Evolutionary conservation across 2,888 invertebrate species (phyloP).

Genomic region (Eristalis arbustorum): DNA sequence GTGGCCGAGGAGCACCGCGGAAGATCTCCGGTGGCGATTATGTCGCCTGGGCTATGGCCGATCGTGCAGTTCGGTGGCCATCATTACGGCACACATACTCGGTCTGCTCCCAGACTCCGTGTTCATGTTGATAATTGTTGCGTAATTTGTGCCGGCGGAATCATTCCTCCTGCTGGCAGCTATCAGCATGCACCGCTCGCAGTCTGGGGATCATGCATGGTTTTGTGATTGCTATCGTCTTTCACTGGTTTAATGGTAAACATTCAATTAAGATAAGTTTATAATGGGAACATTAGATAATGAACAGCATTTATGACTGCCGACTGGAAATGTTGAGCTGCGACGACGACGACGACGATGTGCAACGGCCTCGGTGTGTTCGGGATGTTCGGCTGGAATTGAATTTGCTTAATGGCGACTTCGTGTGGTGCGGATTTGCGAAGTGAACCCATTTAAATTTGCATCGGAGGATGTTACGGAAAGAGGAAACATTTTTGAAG

Average conservation of each 20-base stretch:
- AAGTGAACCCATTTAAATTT: constrained; percentile 41
- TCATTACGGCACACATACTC: constrained; percentile 9
- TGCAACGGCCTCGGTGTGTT: not conserved
- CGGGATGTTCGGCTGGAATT: constrained; percentile 30
- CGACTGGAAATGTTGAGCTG: constrained; percentile 45
- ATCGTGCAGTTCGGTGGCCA: constrained; percentile 64
- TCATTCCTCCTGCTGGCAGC: constrained; percentile 33
- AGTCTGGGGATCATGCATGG: constrained; percentile 53
- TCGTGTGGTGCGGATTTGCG: constrained; percentile 8
- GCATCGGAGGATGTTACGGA: constrained; percentile 32
- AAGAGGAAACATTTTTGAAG: not conserved
- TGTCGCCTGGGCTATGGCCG: constrained; percentile 53
- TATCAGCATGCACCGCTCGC: not conserved
- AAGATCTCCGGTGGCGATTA: constrained; percentile 57
- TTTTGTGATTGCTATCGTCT: constrained; percentile 50
- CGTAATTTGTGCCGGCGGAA: constrained; percentile 64
- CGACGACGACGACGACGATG: too few species aligned
- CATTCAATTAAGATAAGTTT: constrained; percentile 68
- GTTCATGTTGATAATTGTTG: constrained; percentile 70
- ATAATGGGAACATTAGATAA: constrained; percentile 66
- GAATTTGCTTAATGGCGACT: constrained; percentile 9
- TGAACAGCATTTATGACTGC: constrained; percentile 58
- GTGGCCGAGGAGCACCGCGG: constrained; percentile 1
- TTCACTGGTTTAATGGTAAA: constrained; percentile 50
- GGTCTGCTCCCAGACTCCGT: not conserved